Conservation (phyloP, 2,113 vertebrate species). For the Cisticola juncidis region DNA sequence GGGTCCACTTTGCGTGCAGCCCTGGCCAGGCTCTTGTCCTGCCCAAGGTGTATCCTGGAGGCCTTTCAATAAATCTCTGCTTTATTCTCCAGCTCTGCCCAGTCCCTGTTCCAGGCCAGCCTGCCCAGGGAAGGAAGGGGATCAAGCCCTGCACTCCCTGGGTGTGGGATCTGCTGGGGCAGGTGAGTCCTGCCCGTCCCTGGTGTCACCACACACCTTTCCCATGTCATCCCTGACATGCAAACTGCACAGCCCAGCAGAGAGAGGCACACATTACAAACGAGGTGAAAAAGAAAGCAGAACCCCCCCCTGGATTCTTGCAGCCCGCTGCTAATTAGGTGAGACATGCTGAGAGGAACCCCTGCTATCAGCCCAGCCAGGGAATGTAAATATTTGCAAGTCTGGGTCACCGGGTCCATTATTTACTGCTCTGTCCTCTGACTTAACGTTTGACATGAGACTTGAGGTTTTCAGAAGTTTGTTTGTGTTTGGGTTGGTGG, state of each 20-base stretch:
- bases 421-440: slow-evolving; percentile 48
- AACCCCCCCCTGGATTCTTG: slow-evolving; percentile 11
- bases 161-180: background rate
- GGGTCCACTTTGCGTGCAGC: background rate
- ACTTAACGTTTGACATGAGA: slow-evolving; percentile 42
- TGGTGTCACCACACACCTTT: background rate
- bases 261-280: background rate
- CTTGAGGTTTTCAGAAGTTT: background rate
- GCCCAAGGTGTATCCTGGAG: background rate
- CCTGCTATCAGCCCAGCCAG: slow-evolving; percentile 57
- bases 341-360: slow-evolving; percentile 38
- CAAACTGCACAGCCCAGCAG: background rate
- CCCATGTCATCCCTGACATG: background rate
- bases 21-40: background rate
- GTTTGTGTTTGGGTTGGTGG: background rate
- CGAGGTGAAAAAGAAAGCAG: slow-evolving; percentile 55
- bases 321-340: slow-evolving; percentile 63
- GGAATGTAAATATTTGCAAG: slow-evolving; percentile 71
- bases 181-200: background rate
- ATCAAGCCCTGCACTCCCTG: background rate
- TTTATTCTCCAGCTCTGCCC: background rate
- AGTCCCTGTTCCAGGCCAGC: no score
- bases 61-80: background rate
- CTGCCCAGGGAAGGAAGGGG: no score
- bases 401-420: slow-evolving; percentile 53